Base-by-base conservation (phyloP, 2,888 invertebrate species). In the Pterostichus niger region DNA sequence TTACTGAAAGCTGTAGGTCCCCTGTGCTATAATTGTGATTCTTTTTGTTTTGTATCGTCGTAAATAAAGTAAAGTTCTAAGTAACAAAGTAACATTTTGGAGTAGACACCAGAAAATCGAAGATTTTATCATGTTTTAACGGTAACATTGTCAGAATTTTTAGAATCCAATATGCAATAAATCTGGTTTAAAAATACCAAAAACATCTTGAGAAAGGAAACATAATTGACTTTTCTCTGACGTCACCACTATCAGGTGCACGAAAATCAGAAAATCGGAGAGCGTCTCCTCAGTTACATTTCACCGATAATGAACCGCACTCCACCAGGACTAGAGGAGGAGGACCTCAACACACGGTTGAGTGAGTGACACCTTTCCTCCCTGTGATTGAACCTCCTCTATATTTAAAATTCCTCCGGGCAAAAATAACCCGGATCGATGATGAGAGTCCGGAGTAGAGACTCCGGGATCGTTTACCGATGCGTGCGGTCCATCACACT, bases 351-450 rank as follows among this genome's bases (percentile, higher is more conserved):
- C 64, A 10, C 64, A 35, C 40, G 64, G 64, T 15, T 64, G 64
- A 64, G 61, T 61, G 61, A 61, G 35, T 35, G 33, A 35, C 40
- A 64, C 56, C 17, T 64, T 35, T 10, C 64, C 40, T 13, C 15
- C 13, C 56, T 56, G 13, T 13, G 17, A 11, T 1, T 24, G 56
- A 6, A 33, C 64, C n/a, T 73, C 73, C 73, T 73, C 46, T 73
- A 73, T 73, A 73, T 73, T 73, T 73, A 73, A 73, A 73, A 73
- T 73, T 73, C 35, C 73, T 73, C 44, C 46, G 49, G 49, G 73
- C 73, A 73, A 73, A 73, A 73, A 73, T 73, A 73, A 24, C 73
- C 44, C 46, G 44, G 73, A 73, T 73, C 73, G 73, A 73, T 73
- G 49, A 46, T 13, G 11, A 35, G 68, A 40, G 15, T 40, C 59